Conservation (phyloP, 35 echinoderm and acorn worm genomes). For the Ophioderma brevispina region DNA sequence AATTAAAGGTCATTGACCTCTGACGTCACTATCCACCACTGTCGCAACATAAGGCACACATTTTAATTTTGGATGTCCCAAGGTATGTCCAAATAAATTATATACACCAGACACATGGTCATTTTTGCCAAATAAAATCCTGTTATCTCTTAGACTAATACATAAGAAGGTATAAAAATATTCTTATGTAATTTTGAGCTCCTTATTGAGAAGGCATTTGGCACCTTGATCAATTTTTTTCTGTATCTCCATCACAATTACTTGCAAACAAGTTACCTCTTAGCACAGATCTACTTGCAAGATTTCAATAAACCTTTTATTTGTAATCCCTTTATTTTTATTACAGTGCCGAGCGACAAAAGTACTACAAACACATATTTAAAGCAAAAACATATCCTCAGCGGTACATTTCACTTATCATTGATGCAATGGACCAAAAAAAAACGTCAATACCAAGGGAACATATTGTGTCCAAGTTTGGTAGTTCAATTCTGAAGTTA, state of each 20-base stretch:
- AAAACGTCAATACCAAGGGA: conserved; percentile 34
- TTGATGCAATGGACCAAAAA: conserved; percentile 63
- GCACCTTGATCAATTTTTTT: neutral
- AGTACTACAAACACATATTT: conserved; percentile 47
- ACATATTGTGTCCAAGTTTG: neutral
- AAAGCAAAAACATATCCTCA: conserved; percentile 21
- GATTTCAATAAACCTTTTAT: neutral
- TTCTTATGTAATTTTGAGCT: too few species aligned
- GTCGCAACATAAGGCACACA: too few species aligned
- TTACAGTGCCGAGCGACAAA: conserved; percentile 42
- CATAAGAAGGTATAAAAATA: neutral
- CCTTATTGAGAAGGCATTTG: neutral
- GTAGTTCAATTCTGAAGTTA: conserved; percentile 15
- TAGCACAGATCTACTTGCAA: neutral
- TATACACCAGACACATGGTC: too few species aligned
- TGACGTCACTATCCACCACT: too few species aligned
- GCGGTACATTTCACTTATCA: conserved; percentile 48
- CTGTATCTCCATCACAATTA: neutral
- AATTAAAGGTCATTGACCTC: too few species aligned
- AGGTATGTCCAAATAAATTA: too few species aligned
- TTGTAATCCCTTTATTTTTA: neutral
- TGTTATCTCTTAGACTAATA: neutral
- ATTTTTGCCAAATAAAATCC: too few species aligned
- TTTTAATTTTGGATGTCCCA: too few species aligned
- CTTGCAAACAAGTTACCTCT: neutral